Evolutionary conservation across 2,888 invertebrate species (phyloP).

Genomic region (Sphinx pinastri): DNA sequence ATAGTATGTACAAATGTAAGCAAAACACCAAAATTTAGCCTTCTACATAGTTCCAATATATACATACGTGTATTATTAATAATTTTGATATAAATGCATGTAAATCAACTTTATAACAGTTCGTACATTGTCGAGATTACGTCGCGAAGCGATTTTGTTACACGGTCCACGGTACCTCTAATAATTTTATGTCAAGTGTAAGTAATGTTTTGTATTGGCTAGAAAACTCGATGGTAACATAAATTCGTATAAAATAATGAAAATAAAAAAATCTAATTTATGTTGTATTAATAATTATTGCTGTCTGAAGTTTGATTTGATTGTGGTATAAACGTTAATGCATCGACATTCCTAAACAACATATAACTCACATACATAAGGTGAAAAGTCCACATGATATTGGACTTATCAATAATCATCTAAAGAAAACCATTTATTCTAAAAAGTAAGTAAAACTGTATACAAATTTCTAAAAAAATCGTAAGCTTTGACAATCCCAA

Average conservation of each 20-base stretch:
- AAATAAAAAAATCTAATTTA: background rate
- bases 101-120: slow-evolving; percentile 15
- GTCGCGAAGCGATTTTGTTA: slow-evolving; percentile 13
- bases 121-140: slow-evolving; percentile 10
- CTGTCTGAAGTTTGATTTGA: slow-evolving; percentile 9
- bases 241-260: background rate
- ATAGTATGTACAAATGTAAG: slow-evolving; percentile 65
- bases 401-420: no score
- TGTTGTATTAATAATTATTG: slow-evolving; percentile 8
- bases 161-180: background rate
- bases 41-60: slow-evolving; percentile 45
- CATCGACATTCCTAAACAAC: background rate
- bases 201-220: background rate
- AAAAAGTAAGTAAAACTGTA: no score
- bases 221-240: background rate
- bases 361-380: no score
- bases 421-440: no score
- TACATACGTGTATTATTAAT: slow-evolving; percentile 17
- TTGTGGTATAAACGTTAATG: slow-evolving; percentile 15
- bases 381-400: no score
- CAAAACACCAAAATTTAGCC: slow-evolving; percentile 79
- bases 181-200: background rate
- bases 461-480: no score
- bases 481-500: no score
- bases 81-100: slow-evolving; percentile 19